phyloP scores from a whole-genome alignment of 2,113 vertebrate genomes.

The Empidonax alnorum region DNA sequence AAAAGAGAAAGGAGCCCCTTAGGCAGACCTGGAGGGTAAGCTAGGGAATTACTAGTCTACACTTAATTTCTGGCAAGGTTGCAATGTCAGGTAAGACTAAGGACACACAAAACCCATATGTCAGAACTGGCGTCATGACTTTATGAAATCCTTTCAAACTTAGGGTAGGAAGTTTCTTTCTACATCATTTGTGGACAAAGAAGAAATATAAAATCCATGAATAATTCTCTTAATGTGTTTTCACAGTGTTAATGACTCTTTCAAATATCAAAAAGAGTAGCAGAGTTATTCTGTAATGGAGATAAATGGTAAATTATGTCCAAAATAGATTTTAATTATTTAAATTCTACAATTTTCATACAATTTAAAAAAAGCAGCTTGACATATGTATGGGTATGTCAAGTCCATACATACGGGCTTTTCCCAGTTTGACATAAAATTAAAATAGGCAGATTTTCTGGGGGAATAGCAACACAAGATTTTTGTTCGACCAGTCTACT shows the following conservation, averaged over 20 bases:
- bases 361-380: not conserved
- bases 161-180: not conserved
- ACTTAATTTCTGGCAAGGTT: not conserved
- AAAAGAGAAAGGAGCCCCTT: not conserved
- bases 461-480: not conserved
- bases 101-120: not conserved
- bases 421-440: not conserved
- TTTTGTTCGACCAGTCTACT: not conserved
- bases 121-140: not conserved
- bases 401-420: not conserved
- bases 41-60: not conserved
- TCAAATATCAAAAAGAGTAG: not conserved
- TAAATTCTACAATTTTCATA: not conserved
- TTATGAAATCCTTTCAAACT: not conserved
- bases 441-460: not conserved
- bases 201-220: not conserved
- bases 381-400: not conserved
- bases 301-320: not conserved
- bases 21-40: not conserved
- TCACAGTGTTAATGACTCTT: not conserved
- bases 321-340: slow-evolving; percentile 27
- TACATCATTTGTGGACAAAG: not conserved
- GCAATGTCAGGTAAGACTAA: not conserved
- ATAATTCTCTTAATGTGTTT: not conserved
- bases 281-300: slow-evolving; percentile 5